phyloP scores from a whole-genome alignment of 2,113 vertebrate genomes.

The Notarius quadriscutis region DNA sequence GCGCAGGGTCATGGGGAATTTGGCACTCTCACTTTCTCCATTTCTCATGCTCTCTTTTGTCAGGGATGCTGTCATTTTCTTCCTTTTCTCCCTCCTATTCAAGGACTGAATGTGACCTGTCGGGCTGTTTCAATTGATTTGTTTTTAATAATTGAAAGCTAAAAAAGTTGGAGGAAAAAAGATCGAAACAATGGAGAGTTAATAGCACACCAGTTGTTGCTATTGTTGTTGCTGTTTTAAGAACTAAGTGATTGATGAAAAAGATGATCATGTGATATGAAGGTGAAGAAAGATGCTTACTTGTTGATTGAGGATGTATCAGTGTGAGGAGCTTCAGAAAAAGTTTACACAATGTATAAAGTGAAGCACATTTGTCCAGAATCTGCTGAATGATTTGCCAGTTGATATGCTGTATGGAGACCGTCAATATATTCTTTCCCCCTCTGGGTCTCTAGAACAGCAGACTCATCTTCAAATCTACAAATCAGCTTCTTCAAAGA shows the following conservation, averaged over 20 bases:
- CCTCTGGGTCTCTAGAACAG: not conserved
- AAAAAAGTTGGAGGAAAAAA: not conserved
- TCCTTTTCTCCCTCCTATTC: not conserved
- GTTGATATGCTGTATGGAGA: not conserved
- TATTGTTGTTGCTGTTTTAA: not conserved
- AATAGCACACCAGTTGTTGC: not conserved
- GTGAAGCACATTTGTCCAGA: not conserved
- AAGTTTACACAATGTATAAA: not conserved
- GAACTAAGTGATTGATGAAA: not conserved
- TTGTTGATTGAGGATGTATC: not conserved
- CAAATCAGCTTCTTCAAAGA: not conserved
- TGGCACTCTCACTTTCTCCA: not conserved
- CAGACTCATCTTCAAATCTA: not conserved
- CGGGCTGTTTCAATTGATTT: not conserved
- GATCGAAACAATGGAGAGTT: not conserved
- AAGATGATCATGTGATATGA: not conserved
- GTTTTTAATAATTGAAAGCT: not conserved
- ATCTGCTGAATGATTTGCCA: not conserved
- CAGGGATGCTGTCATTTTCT: not conserved
- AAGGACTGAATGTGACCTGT: not conserved
- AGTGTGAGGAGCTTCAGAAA: not conserved
- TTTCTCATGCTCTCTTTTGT: not conserved
- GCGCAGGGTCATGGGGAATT: conserved; percentile 13
- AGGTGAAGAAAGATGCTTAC: not conserved
- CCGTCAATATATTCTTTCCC: not conserved